Base-by-base conservation (phyloP, 1,140 invertebrate genomes). In the Formica exsecta region DNA sequence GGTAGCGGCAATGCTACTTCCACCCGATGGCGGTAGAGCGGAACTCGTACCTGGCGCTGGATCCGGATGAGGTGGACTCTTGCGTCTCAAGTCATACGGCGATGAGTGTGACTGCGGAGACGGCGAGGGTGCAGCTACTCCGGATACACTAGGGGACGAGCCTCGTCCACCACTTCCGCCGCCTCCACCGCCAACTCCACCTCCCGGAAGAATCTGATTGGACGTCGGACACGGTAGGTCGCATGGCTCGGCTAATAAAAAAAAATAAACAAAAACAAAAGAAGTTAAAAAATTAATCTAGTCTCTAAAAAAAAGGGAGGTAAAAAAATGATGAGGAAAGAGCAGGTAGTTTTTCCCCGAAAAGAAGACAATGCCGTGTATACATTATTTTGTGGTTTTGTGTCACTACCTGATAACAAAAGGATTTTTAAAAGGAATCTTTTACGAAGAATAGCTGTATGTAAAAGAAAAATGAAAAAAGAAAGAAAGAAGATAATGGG, bases 31-130 rank as follows among this genome's bases (percentile, higher is more conserved):
- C 62, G 94, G 94, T 89, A 95, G 90, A 7, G 95, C 94, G 19
- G 95, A 95, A 89, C 95, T 95, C 11, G 94, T 95, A 51, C 95
- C 94, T 62, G 95, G 94, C n/a, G 95, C 94, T 65, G 95, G 94
- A 81, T 94, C 92, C 5, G 94, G 94, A 92, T 95, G 94, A 36
- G 97, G 97, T 83, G 97, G 97, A 89, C 97, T 98, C 95, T 98
- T 98, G 89, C 98, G 96, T 87, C 98, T 96, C 90, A 98, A 95
- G 94, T 98, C 98, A 92, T 98, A 98, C 0, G 98, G 98, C 74
- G 97, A 97, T 92, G 98, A 97, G 94, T 98, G 98, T 87, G 94
- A 95, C 70, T 95, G 94, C 3, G 95, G 95, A 13, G 93, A 95
- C 22, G 94, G 94, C 22, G 93, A 95, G 4, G 94, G 94, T 89